Evolutionary conservation across 2,888 invertebrate species (phyloP).

Genomic region (Thera britannica): DNA sequence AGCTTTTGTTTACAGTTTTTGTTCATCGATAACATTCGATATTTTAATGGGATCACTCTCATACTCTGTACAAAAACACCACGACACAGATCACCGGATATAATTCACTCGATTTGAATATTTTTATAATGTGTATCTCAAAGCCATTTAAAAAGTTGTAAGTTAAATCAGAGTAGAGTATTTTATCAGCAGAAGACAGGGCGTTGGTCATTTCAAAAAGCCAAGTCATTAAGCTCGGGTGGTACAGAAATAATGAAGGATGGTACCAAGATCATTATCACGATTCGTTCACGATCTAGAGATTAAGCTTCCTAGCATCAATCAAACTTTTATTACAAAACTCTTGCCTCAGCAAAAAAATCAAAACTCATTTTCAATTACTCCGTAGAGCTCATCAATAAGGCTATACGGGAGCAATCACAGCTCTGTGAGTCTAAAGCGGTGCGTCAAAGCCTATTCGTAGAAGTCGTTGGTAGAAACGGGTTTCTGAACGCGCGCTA

Average conservation of each 20-base stretch:
- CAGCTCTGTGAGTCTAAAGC: conserved; percentile 42
- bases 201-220: no score
- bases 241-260: conserved; percentile 19
- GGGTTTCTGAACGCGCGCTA: conserved; percentile 77
- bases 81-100: not conserved
- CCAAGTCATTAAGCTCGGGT: conserved; percentile 5
- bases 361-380: conserved; percentile 45
- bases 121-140: no score
- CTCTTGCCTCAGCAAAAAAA: conserved; percentile 35
- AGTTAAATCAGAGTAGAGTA: no score
- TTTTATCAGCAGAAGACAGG: no score
- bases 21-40: not conserved
- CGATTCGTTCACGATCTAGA: conserved; percentile 25
- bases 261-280: conserved; percentile 31
- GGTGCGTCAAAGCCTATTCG: conserved; percentile 79
- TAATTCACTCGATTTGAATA: no score
- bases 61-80: not conserved
- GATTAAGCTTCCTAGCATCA: conserved; percentile 34
- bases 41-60: not conserved
- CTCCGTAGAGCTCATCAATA: conserved; percentile 58
- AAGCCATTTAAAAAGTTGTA: no score
- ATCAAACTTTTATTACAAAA: conserved; percentile 40
- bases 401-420: conserved; percentile 64
- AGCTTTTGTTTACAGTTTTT: conserved; percentile 24
- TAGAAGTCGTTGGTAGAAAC: conserved; percentile 77